Evolutionary conservation across 2,113 vertebrate genomes (phyloP), one percentile per base, ranked within the genome.

Genomic region (Galeopterus variegatus): DNA sequence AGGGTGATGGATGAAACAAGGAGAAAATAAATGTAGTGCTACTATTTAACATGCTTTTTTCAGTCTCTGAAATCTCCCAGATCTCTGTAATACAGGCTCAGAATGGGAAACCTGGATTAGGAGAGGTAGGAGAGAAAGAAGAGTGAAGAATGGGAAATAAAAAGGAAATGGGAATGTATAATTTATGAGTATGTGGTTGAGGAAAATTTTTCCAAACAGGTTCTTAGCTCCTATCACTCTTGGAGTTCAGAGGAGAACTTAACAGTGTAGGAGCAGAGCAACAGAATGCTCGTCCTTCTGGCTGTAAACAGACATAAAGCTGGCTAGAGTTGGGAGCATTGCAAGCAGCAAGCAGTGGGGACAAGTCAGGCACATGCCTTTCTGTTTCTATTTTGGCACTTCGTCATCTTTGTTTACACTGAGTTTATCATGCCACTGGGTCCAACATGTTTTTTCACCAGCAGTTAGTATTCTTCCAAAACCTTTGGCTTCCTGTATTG

Each of bases 391-490:
- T 90, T 94, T 91, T 96, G 81, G 62, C 73, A 81, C 21, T 48
- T 96, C 48, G 3, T 64, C 14, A 8, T 92, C 65, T 93, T 96
- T 88, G 79, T 95, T 89, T 85, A 89, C 50, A 45, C 73, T 56
- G 90, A 85, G n/a, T 77, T 88, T 86, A 64, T 83, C 65, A 0
- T 69, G 73, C 48, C 56, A 77, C 79, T 54, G 83, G 48, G 23
- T 89, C 90, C 95, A 69, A 79, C 94, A 82, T 95, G 88, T 95
- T 94, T 92, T 92, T 76, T 83, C 64, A 60, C 36, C 75, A 96
- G 36, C 67, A 90, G 3, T 89, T 70, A 90, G 48, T 56, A 69
- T 26, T 72, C 45, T 87, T 54, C 86, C 88, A 96, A 73, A 93
- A 90, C 45, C 52, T 96, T 88, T 84, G 89, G 36, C 87, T 79